Conservation (phyloP, 2,113 vertebrate genomes). For the Eulacestoma nigropectus region DNA sequence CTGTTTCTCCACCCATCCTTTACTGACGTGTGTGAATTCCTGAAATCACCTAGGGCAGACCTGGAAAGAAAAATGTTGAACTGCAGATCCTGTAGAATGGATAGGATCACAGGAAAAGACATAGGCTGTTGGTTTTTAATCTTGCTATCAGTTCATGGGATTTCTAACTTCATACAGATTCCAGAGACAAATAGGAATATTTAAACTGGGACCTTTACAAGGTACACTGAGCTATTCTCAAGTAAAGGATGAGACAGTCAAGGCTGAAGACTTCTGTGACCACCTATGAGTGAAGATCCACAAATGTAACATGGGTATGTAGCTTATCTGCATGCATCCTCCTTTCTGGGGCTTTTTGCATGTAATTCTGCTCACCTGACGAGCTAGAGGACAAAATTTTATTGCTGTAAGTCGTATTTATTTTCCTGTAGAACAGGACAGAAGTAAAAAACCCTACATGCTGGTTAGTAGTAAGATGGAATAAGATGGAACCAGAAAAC, state of each 20-base stretch:
- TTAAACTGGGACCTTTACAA: not conserved
- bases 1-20: not conserved
- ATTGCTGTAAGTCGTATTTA: not conserved
- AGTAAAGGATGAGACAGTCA: not conserved
- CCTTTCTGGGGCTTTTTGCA: not conserved
- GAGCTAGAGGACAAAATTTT: not conserved
- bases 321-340: not conserved
- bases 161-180: not conserved
- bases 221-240: not conserved
- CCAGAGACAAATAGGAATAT: not conserved
- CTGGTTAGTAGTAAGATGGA: not conserved
- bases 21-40: not conserved
- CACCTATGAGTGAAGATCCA: not conserved
- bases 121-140: fast-evolving
- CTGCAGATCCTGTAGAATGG: not conserved
- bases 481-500: not conserved
- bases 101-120: not conserved
- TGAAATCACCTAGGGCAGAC: not conserved
- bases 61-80: not conserved
- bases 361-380: not conserved
- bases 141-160: not conserved
- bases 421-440: not conserved
- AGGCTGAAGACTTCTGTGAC: not conserved
- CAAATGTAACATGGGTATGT: not conserved
- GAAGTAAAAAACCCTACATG: not conserved